Conservation (phyloP, 2,797 vertebrate species). For the Oceanodroma leucorhoa region DNA sequence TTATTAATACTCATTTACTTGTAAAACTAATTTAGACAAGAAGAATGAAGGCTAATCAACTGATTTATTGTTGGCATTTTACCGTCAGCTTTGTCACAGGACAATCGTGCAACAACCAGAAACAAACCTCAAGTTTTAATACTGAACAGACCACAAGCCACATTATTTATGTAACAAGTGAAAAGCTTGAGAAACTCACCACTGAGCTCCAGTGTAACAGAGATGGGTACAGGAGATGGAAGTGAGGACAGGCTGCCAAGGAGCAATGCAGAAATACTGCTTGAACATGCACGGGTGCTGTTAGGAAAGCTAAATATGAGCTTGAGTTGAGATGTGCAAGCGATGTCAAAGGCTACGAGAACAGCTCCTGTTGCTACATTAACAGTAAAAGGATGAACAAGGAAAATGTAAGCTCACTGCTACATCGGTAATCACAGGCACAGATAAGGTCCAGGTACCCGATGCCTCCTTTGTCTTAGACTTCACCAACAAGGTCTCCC, state of each 20-base stretch:
- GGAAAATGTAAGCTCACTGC: not conserved
- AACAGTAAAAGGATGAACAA: not conserved
- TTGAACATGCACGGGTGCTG: not conserved
- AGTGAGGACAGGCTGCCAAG: not conserved
- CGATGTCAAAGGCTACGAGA: not conserved
- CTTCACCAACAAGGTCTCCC: not conserved
- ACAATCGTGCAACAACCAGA: not conserved
- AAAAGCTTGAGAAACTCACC: not conserved
- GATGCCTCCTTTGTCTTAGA: not conserved
- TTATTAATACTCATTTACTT: not conserved
- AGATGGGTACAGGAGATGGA: accelerated
- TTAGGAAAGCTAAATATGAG: not conserved
- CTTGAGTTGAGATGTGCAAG: not conserved
- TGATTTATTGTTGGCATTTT: not conserved
- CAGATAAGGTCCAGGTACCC: not conserved
- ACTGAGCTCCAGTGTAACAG: not conserved
- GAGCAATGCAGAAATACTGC: not conserved
- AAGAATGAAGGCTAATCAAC: not conserved
- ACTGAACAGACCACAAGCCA: not conserved
- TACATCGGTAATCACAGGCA: not conserved
- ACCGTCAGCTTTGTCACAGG: not conserved
- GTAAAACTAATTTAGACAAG: not conserved
- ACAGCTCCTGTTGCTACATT: not conserved
- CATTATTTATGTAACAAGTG: not conserved
- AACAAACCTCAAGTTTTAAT: not conserved